Evolutionary conservation across 2,797 vertebrate species (phyloP).

Genomic region (Glyptemys insculpta): DNA sequence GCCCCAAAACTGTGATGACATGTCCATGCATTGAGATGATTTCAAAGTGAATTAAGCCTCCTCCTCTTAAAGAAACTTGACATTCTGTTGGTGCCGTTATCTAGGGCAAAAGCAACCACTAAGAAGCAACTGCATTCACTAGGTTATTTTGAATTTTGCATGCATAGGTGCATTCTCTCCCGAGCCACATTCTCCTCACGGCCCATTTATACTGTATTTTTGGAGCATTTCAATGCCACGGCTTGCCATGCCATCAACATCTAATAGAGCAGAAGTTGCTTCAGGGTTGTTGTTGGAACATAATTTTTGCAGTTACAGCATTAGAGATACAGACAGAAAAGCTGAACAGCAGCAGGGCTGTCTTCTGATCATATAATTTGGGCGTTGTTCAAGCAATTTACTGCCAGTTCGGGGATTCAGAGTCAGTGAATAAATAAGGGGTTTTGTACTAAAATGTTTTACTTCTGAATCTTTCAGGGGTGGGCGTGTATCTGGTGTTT

Average conservation of each 20-base stretch:
- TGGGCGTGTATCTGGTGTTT: background rate
- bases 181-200: background rate
- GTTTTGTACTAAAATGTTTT: background rate
- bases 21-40: conserved; percentile 57
- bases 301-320: background rate
- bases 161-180: background rate
- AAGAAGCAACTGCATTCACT: background rate
- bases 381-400: background rate
- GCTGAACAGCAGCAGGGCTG: background rate
- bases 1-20: conserved; percentile 42
- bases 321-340: background rate
- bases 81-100: conserved; percentile 38
- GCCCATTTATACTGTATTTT: background rate
- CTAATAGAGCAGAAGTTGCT: background rate
- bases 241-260: background rate
- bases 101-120: background rate
- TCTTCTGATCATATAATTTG: background rate
- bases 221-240: background rate
- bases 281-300: background rate
- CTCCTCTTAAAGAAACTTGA: conserved; percentile 69
- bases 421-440: background rate
- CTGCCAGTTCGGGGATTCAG: background rate
- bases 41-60: conserved; percentile 63
- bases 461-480: background rate
- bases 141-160: background rate